phyloP scores from a whole-genome alignment of 2,113 vertebrate species.

The Piprites chloris region DNA sequence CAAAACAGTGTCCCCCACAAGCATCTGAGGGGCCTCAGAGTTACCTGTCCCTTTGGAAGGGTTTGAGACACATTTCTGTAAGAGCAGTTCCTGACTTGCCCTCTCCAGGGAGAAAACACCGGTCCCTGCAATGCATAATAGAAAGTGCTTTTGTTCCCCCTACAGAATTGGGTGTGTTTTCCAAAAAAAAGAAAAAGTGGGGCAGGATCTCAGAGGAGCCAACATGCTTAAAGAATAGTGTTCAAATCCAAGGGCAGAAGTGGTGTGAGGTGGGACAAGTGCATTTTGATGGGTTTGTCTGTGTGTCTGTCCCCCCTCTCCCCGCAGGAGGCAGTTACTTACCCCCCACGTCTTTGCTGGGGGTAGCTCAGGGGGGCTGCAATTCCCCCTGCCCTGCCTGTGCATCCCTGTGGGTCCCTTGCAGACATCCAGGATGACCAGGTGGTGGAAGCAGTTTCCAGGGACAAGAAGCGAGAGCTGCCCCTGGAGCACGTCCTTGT shows the following conservation, averaged over 20 bases:
- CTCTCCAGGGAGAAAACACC: neutral
- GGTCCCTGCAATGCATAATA: neutral
- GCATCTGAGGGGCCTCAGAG: neutral
- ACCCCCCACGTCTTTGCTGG: accelerated
- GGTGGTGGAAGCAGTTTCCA: constrained; percentile 81
- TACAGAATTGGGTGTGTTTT: neutral
- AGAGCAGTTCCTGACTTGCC: neutral
- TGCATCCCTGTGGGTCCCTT: neutral
- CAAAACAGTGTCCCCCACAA: neutral
- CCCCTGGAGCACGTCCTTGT: constrained; percentile 75
- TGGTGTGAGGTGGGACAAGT: neutral
- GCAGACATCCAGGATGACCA: constrained; percentile 89
- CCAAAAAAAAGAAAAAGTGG: neutral
- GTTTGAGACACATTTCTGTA: neutral
- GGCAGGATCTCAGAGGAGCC: neutral
- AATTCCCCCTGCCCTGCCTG: neutral
- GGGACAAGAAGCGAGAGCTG: constrained; percentile 73
- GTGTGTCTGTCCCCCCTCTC: neutral
- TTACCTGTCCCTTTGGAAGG: neutral
- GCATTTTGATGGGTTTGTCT: neutral
- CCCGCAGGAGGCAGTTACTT: accelerated
- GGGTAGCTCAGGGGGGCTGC: neutral
- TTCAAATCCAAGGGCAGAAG: neutral
- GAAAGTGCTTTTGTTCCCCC: neutral
- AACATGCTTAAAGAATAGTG: neutral